These are phyloP conservation scores for Malacosoma neustria DNA, from an alignment of 2,888 invertebrate species.

Conservation along the genomic window DNA sequence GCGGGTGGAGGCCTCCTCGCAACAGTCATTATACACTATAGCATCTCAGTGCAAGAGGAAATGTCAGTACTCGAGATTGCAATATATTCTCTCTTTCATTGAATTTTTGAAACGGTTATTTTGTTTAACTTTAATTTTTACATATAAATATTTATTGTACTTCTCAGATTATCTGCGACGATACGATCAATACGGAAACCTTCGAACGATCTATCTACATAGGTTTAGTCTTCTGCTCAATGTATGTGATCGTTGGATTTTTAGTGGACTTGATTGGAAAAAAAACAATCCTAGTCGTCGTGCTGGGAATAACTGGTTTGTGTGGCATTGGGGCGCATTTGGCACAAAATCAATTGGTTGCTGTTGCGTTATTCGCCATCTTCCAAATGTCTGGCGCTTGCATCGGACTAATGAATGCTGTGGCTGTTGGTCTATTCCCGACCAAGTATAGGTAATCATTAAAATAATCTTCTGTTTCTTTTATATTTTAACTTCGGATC, in stretches of 20 bases:
- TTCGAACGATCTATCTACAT: conserved; percentile 80
- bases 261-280: conserved; percentile 71
- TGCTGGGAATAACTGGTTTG: conserved; percentile 65
- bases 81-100: no score
- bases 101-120: no score
- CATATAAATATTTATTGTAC: no score
- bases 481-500: no score
- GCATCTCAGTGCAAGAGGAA: no score
- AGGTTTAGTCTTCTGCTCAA: conserved; percentile 77
- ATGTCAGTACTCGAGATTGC: no score
- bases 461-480: background rate
- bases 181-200: conserved; percentile 74
- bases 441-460: conserved; percentile 60
- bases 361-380: conserved; percentile 73
- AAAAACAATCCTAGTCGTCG: conserved; percentile 67
- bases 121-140: no score
- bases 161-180: conserved; percentile 53
- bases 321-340: conserved; percentile 77
- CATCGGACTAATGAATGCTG: conserved; percentile 73
- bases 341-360: conserved; percentile 69
- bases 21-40: no score
- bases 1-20: no score
- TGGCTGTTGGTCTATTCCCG: conserved; percentile 74
- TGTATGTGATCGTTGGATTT: conserved; percentile 78
- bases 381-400: conserved; percentile 74